These are phyloP conservation scores for Drosophila aldrichi DNA, from an alignment of 2,888 invertebrate species.

Conservation along the genomic window DNA sequence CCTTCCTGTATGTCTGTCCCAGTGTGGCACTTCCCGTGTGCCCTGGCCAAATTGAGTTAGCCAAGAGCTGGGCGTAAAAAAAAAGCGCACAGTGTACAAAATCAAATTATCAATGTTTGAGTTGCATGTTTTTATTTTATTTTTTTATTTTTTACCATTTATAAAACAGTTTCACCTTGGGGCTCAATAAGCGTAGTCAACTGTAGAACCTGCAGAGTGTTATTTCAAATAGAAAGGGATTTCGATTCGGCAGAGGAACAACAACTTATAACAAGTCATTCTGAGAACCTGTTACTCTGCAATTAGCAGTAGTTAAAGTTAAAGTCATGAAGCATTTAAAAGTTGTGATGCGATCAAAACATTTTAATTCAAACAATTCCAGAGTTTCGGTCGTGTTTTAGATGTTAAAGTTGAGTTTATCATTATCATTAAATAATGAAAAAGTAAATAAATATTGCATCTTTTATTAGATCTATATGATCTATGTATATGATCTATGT, in stretches of 20 bases:
- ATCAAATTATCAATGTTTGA: slow-evolving; percentile 50
- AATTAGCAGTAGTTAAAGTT: slow-evolving; percentile 1
- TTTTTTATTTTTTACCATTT: slow-evolving; percentile 6
- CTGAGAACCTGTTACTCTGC: slow-evolving; percentile 6
- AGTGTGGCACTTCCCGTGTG: slow-evolving; percentile 32
- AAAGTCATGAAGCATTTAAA: background rate
- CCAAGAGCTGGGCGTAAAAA: slow-evolving; percentile 20
- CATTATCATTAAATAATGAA: background rate
- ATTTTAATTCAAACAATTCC: background rate
- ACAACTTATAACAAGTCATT: slow-evolving; percentile 6
- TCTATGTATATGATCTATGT: background rate
- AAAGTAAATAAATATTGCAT: background rate
- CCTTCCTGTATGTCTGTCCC: background rate
- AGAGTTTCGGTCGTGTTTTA: background rate
- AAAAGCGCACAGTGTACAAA: slow-evolving; percentile 40
- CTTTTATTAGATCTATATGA: background rate
- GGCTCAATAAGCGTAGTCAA: background rate
- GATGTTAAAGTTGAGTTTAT: background rate
- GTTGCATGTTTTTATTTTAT: background rate
- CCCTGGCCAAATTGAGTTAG: slow-evolving; percentile 50
- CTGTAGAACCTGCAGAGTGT: slow-evolving; percentile 1
- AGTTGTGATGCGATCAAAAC: slow-evolving; percentile 1
- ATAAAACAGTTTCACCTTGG: slow-evolving; percentile 1
- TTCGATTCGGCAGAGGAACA: background rate
- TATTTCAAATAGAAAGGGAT: slow-evolving; percentile 10